phyloP scores from a whole-genome alignment of 2,113 vertebrate genomes.

The Ameiurus melas region DNA sequence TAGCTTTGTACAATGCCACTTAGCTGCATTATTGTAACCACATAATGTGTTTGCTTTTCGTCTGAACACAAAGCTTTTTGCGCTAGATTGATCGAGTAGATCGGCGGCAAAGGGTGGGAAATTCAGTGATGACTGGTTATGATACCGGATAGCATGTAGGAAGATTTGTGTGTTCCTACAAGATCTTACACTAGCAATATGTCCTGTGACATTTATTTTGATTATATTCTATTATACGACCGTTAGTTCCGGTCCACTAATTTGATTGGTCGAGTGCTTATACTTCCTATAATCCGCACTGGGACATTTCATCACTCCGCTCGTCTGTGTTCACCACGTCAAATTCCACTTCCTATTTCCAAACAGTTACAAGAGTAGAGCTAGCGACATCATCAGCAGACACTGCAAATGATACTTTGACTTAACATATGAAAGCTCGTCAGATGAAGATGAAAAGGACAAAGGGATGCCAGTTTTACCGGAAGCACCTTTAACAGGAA shows the following conservation, averaged over 20 bases:
- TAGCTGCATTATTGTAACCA: neutral
- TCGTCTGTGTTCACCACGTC: neutral
- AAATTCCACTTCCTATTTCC: neutral
- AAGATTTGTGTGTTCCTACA: neutral
- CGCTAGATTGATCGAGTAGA: neutral
- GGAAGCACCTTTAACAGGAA: neutral
- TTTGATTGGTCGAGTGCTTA: neutral
- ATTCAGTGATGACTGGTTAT: neutral
- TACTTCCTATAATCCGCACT: neutral
- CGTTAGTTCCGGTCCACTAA: neutral
- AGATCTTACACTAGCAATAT: neutral
- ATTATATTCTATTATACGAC: slow-evolving; percentile 11
- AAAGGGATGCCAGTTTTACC: neutral
- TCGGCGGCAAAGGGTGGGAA: no score
- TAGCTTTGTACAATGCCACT: neutral
- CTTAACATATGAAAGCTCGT: no score
- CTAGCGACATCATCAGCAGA: neutral
- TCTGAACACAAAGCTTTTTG: neutral
- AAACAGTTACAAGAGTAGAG: neutral
- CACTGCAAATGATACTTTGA: neutral
- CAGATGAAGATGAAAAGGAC: neutral
- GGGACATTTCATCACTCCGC: neutral
- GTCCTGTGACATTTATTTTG: neutral
- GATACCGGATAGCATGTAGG: neutral
- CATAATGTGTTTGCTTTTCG: neutral